Conservation (phyloP, 2,888 invertebrate genomes). For the Taenaris catops region DNA sequence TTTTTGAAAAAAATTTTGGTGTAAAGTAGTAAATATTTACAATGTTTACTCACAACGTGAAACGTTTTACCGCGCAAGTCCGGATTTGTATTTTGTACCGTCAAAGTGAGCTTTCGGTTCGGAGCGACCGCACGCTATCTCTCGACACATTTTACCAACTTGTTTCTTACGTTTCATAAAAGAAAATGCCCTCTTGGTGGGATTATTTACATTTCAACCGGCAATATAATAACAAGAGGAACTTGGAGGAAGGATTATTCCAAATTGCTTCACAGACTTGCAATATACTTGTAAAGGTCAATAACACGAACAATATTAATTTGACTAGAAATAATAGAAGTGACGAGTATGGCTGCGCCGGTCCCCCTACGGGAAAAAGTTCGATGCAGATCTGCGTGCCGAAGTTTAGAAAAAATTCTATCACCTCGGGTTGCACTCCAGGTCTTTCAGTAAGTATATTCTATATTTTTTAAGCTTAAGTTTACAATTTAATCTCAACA, state of each 20-base stretch:
- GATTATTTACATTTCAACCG: constrained; percentile 77
- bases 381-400: constrained; percentile 81
- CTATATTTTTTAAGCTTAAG: too few species aligned
- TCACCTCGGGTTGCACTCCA: constrained; percentile 77
- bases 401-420: constrained; percentile 68
- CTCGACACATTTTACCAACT: constrained; percentile 30
- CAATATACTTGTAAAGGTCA: constrained; percentile 87
- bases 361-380: constrained; percentile 57
- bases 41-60: constrained; percentile 14
- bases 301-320: constrained; percentile 87
- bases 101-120: constrained; percentile 37
- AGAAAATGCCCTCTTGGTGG: constrained; percentile 82
- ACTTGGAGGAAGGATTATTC: constrained; percentile 87
- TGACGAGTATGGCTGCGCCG: constrained; percentile 79
- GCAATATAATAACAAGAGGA: constrained; percentile 77
- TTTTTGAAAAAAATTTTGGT: constrained; percentile 8
- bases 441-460: constrained; percentile 78
- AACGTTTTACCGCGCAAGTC: constrained; percentile 66
- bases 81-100: constrained; percentile 18
- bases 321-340: constrained; percentile 82
- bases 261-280: constrained; percentile 90
- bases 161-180: constrained; percentile 32
- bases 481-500: too few species aligned
- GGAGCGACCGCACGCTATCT: constrained; percentile 34
- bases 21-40: constrained; percentile 18